phyloP scores from a whole-genome alignment of 1,140 invertebrate species.

The Tetranychus urticae region DNA sequence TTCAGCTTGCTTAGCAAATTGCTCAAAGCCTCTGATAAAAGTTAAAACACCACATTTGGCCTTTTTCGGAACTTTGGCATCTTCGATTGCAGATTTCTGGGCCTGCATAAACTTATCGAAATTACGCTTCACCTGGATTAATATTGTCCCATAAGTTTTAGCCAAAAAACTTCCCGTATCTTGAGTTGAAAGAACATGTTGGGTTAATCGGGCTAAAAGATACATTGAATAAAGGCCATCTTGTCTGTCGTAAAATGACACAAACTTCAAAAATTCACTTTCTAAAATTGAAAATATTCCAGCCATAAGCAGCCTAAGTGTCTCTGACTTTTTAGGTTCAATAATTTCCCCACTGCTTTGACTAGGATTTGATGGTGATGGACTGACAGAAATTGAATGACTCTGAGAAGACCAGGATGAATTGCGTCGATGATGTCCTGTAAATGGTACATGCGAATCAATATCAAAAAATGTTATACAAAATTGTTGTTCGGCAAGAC shows the following conservation, averaged over 20 bases:
- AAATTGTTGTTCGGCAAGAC: conserved; percentile 83
- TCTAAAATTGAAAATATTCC: conserved; percentile 65
- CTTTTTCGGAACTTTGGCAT: conserved; percentile 38
- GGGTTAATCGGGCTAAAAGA: conserved; percentile 58
- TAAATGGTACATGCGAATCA: conserved; percentile 25
- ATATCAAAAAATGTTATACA: conserved; percentile 80
- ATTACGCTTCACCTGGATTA: conserved; percentile 78
- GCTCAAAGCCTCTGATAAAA: conserved; percentile 74
- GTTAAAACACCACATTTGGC: conserved; percentile 72
- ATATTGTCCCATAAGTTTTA: conserved; percentile 54
- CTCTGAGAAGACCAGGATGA: not conserved
- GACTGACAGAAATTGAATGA: conserved; percentile 2
- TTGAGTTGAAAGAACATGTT: conserved; percentile 69
- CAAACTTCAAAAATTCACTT: conserved; percentile 55
- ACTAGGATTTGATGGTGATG: conserved; percentile 8
- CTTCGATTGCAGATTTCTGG: conserved; percentile 56
- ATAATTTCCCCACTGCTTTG: conserved; percentile 1
- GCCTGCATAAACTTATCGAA: conserved; percentile 79
- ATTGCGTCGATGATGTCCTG: not conserved
- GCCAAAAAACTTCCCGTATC: conserved; percentile 73
- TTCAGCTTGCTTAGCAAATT: conserved; percentile 65
- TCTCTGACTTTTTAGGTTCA: conserved; percentile 11
- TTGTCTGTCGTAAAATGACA: conserved; percentile 55
- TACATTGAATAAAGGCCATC: conserved; percentile 79
- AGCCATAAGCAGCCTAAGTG: conserved; percentile 41